Evolutionary conservation across 1,140 invertebrate genomes (phyloP).

Genomic region (Holcopasites calliopsidis): DNA sequence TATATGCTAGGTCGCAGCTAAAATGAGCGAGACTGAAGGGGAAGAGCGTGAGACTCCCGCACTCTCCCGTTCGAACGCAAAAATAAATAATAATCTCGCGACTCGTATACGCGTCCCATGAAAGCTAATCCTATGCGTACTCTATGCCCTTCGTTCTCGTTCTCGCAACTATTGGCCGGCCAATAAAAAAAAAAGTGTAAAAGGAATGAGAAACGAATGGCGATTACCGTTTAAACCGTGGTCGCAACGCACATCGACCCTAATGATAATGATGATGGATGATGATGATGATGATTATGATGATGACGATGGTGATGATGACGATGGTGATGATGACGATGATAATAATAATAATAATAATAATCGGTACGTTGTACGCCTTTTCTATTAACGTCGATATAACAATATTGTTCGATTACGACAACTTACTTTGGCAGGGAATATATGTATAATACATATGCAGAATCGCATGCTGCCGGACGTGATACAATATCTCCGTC

Average conservation of each 20-base stretch:
- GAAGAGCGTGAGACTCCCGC: slow-evolving; percentile 25
- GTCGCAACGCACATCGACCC: not conserved
- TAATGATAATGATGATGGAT: slow-evolving; percentile 11
- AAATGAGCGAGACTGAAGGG: slow-evolving; percentile 51
- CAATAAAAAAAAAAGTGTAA: slow-evolving; percentile 12
- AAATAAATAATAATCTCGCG: slow-evolving; percentile 58
- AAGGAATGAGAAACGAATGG: not conserved
- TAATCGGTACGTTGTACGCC: slow-evolving; percentile 10
- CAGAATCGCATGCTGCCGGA: slow-evolving; percentile 24
- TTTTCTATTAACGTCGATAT: slow-evolving; percentile 19
- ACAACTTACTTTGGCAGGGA: slow-evolving; percentile 13
- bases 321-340: slow-evolving; percentile 9
- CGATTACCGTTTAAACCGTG: not conserved
- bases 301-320: slow-evolving; percentile 11
- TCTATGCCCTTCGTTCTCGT: no score
- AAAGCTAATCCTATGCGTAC: no score
- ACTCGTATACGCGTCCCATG: slow-evolving; percentile 56
- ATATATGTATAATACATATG: slow-evolving; percentile 8
- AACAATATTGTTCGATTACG: slow-evolving; percentile 44
- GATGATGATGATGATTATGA: not conserved
- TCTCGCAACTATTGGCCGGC: no score
- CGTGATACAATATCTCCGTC: not conserved
- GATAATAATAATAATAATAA: slow-evolving; percentile 30
- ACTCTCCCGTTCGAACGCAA: slow-evolving; percentile 42
- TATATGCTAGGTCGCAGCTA: slow-evolving; percentile 70